Conservation (phyloP, 2,888 invertebrate genomes). For the Phragmatobia fuliginosa region DNA sequence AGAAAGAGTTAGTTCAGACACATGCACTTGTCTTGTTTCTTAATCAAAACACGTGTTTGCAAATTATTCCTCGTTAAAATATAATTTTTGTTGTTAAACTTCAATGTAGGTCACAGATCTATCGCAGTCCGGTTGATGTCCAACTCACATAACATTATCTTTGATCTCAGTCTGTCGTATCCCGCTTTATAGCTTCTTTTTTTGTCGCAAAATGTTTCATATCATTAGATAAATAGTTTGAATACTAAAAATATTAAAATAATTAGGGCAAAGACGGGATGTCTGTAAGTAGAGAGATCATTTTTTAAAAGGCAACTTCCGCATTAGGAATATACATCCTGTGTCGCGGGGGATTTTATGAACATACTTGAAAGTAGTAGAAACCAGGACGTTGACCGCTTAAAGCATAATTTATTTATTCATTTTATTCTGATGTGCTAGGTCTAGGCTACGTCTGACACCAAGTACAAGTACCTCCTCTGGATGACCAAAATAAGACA, state of each 20-base stretch:
- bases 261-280: background rate
- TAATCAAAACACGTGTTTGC: constrained; percentile 1
- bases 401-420: background rate
- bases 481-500: background rate
- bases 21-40: background rate
- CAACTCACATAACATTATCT: constrained; percentile 49
- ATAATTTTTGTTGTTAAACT: constrained; percentile 37
- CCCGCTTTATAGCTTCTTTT: constrained; percentile 45
- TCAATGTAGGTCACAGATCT: constrained; percentile 54
- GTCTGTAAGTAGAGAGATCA: background rate
- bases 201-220: constrained; percentile 26
- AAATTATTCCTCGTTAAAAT: constrained; percentile 27
- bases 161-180: constrained; percentile 55
- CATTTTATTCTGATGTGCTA: background rate
- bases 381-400: too few relatives aligned
- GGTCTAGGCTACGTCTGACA: too few relatives aligned
- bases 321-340: too few relatives aligned
- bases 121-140: constrained; percentile 52
- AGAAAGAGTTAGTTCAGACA: background rate
- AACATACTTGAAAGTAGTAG: too few relatives aligned
- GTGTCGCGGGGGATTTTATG: too few relatives aligned
- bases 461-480: too few relatives aligned
- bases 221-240: constrained; percentile 32
- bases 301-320: background rate
- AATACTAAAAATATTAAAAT: constrained; percentile 6